Evolutionary conservation across 2,797 vertebrate genomes (phyloP).

Genomic region (Nannoperca obscura): DNA sequence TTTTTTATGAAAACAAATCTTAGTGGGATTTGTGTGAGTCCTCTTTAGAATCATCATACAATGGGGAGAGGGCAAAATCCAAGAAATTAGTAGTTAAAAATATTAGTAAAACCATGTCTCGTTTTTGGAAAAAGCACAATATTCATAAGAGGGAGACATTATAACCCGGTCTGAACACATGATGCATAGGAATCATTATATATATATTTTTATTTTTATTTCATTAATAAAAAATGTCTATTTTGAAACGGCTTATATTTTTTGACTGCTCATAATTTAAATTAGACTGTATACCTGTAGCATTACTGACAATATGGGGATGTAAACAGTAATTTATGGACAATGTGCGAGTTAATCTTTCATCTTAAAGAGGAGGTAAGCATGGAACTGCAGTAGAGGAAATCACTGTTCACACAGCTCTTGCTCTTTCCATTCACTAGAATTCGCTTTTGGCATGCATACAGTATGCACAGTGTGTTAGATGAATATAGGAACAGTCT

Average conservation of each 20-base stretch:
- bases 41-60: background rate
- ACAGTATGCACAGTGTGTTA: background rate
- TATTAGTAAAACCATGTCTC: background rate
- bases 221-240: background rate
- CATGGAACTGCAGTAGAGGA: constrained; percentile 8
- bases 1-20: background rate
- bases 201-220: background rate
- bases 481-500: background rate
- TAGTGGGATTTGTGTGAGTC: background rate
- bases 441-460: background rate
- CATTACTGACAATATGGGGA: background rate
- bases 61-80: background rate
- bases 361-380: background rate
- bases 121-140: background rate
- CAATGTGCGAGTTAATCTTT: background rate
- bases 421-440: background rate
- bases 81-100: background rate
- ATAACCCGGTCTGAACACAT: background rate
- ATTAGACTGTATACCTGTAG: background rate
- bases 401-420: constrained; percentile 1
- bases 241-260: background rate
- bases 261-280: background rate
- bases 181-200: background rate
- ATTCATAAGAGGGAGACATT: background rate
- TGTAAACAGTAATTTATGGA: background rate